These are phyloP conservation scores for Diachasma alloeum DNA, from an alignment of 1,140 invertebrate species.

Conservation along the genomic window DNA sequence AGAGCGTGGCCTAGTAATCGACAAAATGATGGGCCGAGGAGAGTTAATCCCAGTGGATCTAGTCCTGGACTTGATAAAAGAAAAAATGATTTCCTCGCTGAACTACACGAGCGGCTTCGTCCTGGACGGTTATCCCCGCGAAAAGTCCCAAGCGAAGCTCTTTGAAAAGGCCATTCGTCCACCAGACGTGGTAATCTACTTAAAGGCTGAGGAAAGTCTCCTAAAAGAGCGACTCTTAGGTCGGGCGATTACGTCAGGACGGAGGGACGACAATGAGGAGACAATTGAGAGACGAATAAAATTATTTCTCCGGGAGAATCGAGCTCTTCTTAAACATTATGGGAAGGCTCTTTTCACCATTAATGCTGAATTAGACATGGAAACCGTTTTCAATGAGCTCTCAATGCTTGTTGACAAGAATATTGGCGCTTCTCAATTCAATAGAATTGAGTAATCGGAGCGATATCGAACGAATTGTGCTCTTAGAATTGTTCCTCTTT, in stretches of 20 bases:
- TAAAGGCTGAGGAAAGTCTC: conserved; percentile 29
- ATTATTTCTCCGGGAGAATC: conserved; percentile 8
- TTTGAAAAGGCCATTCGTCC: conserved; percentile 33
- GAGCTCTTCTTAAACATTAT: conserved; percentile 30
- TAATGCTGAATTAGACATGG: conserved; percentile 21
- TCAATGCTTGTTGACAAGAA: conserved; percentile 8
- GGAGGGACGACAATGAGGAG: neutral
- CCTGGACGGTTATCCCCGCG: conserved; percentile 34
- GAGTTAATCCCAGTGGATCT: conserved; percentile 31
- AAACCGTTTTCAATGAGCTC: neutral
- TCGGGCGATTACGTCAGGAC: conserved; percentile 19
- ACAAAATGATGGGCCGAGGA: conserved; percentile 28
- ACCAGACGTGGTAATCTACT: conserved; percentile 32
- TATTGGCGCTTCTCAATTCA: neutral
- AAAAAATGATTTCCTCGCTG: conserved; percentile 26
- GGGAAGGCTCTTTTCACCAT: conserved; percentile 20
- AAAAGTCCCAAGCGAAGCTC: conserved; percentile 20
- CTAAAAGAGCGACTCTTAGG: conserved; percentile 33
- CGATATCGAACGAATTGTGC: neutral
- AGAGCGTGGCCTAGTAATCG: conserved; percentile 26
- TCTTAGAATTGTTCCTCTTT: too few species aligned
- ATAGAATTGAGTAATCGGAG: neutral
- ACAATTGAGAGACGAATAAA: conserved; percentile 18
- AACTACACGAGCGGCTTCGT: conserved; percentile 28
- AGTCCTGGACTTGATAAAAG: conserved; percentile 34